Evolutionary conservation across 2,113 vertebrate species (phyloP), one percentile per base, ranked within the genome.

Genomic region (Rhabdornis inornatus): DNA sequence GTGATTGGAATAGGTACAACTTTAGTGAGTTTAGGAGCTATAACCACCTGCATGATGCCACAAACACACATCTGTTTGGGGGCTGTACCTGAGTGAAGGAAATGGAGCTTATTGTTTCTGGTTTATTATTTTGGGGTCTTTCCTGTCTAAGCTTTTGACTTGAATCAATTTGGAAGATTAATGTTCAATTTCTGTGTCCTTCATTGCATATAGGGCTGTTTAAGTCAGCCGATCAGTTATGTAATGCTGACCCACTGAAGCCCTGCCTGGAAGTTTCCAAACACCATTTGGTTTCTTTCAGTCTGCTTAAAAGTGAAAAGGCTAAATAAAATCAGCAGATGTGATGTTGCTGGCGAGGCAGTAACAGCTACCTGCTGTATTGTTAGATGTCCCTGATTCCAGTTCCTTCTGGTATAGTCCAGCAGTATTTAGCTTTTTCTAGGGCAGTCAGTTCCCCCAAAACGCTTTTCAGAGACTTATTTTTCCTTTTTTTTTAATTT

Each of bases 301-400:
- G 28, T 45, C 37, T 83, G 55, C 63, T 72, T 86, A 27, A 53
- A 90, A 94, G 75, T 56, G 50, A 80, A 80, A 83, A 92, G 45
- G 37, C 66, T 91, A 31, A 82, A 92, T 78, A 79, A 84, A 89
- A 79, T 25, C 37, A 72, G n/a, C 28, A 64, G 61, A 65, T 74
- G 39, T 78, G 56, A 66, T 70, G 47, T 76, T 68, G 27, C 25
- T 57, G 74, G 65, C 0, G 0, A 84, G 81, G 57, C 56, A 79
- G 37, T 81, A 79, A 75, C 0, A 2, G 77, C 74, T 92, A 64
- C 81, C 65, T 87, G 91, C 81, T 76, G 74, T 20, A 61, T 76
- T 79, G n/a, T 89, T 94, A 10, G 28, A 55, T 0, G 0, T 79
- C 30, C 35, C n/a, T 0, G 1, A 53, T 77, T 88, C 88, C 45